Conservation (phyloP, 2,113 vertebrate genomes). For the Dromaius novaehollandiae region DNA sequence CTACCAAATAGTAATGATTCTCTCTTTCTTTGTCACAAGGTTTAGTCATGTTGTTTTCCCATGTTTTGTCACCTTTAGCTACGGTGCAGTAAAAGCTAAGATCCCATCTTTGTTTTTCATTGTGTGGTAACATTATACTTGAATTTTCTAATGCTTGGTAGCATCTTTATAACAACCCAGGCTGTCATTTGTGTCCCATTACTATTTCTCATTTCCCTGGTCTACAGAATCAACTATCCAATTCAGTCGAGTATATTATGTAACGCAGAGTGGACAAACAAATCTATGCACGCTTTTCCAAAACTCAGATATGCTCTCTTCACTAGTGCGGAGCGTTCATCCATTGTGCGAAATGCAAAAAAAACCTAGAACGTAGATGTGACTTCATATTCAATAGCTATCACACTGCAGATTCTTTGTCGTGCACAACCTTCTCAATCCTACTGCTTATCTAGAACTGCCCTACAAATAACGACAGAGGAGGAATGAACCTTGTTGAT, state of each 20-base stretch:
- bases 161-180: background rate
- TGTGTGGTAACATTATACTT: background rate
- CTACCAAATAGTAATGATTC: no score
- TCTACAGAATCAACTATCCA: background rate
- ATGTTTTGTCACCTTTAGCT: background rate
- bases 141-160: background rate
- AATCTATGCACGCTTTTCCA: background rate
- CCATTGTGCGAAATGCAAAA: background rate
- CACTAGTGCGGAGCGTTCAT: background rate
- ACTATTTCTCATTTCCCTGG: background rate
- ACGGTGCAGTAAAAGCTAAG: background rate
- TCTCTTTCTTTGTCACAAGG: background rate
- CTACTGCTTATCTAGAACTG: background rate
- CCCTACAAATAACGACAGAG: background rate
- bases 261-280: background rate
- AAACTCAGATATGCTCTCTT: background rate
- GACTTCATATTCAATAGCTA: background rate
- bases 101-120: background rate
- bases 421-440: background rate
- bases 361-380: background rate
- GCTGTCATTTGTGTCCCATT: background rate
- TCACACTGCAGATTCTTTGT: background rate
- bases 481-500: background rate
- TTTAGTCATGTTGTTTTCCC: background rate
- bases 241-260: background rate